These are phyloP conservation scores for Caenorhabditis macrosperma DNA, from an alignment of 2,888 invertebrate species.

Conservation along the genomic window DNA sequence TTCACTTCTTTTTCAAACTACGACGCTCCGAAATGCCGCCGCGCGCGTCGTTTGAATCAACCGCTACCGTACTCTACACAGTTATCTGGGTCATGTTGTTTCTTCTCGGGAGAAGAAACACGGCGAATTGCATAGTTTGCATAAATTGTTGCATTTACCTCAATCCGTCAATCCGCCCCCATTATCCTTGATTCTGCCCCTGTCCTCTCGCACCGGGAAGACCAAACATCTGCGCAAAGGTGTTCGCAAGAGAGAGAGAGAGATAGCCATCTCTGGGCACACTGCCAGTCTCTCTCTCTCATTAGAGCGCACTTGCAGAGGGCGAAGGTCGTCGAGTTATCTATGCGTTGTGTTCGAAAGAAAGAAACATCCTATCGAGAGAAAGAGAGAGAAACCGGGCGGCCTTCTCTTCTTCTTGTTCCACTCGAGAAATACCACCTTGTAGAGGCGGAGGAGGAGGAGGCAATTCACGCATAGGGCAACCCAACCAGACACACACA, in stretches of 20 bases:
- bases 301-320: too few relatives aligned
- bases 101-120: neutral
- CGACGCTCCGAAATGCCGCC: too few relatives aligned
- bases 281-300: neutral
- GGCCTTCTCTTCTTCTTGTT: conserved; percentile 21
- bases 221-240: conserved; percentile 38
- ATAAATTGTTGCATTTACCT: conserved; percentile 34
- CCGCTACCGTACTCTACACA: too few relatives aligned
- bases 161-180: conserved; percentile 10
- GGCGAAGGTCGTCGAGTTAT: too few relatives aligned
- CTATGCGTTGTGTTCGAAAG: conserved; percentile 43
- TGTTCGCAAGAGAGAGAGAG: neutral
- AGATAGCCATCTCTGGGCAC: neutral
- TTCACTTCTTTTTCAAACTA: too few relatives aligned
- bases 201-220: neutral
- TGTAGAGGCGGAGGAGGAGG: conserved; percentile 2
- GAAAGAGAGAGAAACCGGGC: conserved; percentile 24
- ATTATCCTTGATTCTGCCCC: neutral
- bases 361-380: conserved; percentile 34
- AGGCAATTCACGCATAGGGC: conserved; percentile 29
- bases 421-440: conserved; percentile 52
- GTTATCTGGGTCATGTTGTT: neutral
- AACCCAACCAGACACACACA: conserved; percentile 16
- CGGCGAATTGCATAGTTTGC: conserved; percentile 38
- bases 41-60: too few relatives aligned